A percentile compares a stretch with the other conserved stretches of the same genome.
These are phyloP conservation scores for Sinotaia quadrata DNA, from an alignment of 2,888 invertebrate genomes.

Conservation along the genomic window DNA sequence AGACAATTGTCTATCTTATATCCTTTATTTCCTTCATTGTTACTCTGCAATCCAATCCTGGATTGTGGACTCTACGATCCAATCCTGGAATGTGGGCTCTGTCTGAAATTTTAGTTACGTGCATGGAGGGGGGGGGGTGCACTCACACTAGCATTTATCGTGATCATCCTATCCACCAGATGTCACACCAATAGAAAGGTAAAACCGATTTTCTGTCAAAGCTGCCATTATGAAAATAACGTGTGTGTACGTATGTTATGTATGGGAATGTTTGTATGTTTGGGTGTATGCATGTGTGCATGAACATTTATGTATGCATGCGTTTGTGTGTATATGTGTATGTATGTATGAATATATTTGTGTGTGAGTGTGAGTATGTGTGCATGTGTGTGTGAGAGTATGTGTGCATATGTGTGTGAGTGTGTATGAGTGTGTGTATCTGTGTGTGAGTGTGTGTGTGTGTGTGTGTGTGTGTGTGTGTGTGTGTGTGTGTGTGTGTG, in stretches of 20 bases:
- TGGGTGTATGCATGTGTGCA: not conserved
- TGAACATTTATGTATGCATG: not conserved
- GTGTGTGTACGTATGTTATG: slow-evolving; percentile 5
- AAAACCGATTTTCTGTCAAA: too few species aligned
- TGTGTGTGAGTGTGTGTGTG: not conserved
- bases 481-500: not conserved
- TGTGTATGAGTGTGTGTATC: too few species aligned
- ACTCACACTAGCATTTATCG: too few species aligned
- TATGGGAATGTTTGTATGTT: slow-evolving; percentile 3
- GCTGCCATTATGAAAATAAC: not conserved
- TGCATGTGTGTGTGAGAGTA: slow-evolving; percentile 9
- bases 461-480: slow-evolving; percentile 11
- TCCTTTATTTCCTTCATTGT: too few species aligned
- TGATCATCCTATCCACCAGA: too few species aligned
- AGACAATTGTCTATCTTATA: too few species aligned
- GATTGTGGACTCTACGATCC: too few species aligned
- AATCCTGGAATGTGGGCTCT: too few species aligned
- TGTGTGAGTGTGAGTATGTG: slow-evolving; percentile 10
- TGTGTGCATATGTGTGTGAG: slow-evolving; percentile 3
- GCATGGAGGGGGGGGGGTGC: too few species aligned
- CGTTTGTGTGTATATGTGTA: not conserved
- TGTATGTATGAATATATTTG: not conserved
- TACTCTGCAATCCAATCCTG: too few species aligned
- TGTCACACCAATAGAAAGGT: too few species aligned
- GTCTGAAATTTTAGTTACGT: too few species aligned